phyloP scores from a whole-genome alignment of 2,797 vertebrate genomes.

The Gambusia yucatana region DNA sequence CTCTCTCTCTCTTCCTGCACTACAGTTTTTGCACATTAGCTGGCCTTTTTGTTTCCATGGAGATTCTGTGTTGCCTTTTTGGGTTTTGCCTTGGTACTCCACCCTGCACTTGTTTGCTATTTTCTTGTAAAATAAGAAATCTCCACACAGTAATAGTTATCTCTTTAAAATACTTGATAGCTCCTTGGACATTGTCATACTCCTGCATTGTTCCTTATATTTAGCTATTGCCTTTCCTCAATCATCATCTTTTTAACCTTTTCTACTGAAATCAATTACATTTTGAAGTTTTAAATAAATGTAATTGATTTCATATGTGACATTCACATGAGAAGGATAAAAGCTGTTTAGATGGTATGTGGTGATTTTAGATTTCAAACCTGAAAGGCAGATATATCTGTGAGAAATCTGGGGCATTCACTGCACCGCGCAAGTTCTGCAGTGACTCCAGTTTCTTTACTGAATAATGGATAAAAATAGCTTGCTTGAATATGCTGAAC shows the following conservation, averaged over 20 bases:
- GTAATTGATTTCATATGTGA: neutral
- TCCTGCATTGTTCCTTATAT: neutral
- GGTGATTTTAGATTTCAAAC: slow-evolving; percentile 32
- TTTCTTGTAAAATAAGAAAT: neutral
- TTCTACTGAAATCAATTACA: neutral
- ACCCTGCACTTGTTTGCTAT: neutral
- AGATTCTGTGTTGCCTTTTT: neutral
- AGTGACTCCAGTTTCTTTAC: slow-evolving; percentile 5
- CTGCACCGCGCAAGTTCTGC: slow-evolving; percentile 20
- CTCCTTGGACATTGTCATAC: neutral
- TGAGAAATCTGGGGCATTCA: slow-evolving; percentile 34
- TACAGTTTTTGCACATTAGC: neutral
- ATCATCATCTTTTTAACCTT: neutral
- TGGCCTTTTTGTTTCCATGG: neutral
- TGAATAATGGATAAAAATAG: slow-evolving; percentile 27
- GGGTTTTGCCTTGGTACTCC: neutral
- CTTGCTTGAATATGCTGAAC: slow-evolving; percentile 34
- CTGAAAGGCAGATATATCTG: slow-evolving; percentile 16
- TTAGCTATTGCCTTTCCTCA: neutral
- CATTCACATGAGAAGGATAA: neutral
- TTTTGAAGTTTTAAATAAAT: neutral
- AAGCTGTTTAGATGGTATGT: neutral
- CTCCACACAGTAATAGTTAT: neutral
- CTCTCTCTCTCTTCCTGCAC: neutral
- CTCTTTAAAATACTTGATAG: neutral